phyloP scores from a whole-genome alignment of 2,113 vertebrate species.

The Holacanthus passer region DNA sequence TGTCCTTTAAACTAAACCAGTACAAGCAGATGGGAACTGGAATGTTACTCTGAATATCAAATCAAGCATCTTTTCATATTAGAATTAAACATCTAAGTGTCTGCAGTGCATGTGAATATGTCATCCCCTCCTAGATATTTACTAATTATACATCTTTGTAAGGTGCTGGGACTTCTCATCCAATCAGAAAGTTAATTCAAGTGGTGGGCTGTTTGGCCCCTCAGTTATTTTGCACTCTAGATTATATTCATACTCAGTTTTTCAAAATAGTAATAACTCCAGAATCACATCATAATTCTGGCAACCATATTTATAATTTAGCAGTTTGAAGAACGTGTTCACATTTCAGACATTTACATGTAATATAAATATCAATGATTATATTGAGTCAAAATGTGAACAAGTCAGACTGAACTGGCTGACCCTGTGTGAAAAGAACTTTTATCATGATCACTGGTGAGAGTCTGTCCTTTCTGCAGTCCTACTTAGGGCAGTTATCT shows the following conservation, averaged over 20 bases:
- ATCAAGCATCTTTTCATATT: background rate
- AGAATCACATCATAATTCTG: background rate
- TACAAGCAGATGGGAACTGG: background rate
- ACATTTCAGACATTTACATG: background rate
- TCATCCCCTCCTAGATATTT: background rate
- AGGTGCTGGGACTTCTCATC: background rate
- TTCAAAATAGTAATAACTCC: background rate
- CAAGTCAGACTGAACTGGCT: background rate
- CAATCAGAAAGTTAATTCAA: background rate
- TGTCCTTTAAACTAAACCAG: background rate
- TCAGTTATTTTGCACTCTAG: background rate
- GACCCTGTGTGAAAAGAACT: background rate
- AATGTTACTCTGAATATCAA: background rate
- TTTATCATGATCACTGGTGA: background rate
- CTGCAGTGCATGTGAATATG: background rate
- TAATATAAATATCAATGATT: background rate
- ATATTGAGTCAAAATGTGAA: background rate
- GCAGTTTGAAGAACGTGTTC: background rate
- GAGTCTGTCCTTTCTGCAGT: conserved; percentile 3
- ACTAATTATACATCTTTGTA: background rate
- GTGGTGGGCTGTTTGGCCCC: background rate
- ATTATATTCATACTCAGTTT: background rate
- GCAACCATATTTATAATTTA: background rate
- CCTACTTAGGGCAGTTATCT: background rate
- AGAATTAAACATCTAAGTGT: background rate